Percentiles rank a stretch among this genome's conserved stretches.
Conservation (phyloP, 2,113 vertebrate species). For the Ardeotis arabs region DNA sequence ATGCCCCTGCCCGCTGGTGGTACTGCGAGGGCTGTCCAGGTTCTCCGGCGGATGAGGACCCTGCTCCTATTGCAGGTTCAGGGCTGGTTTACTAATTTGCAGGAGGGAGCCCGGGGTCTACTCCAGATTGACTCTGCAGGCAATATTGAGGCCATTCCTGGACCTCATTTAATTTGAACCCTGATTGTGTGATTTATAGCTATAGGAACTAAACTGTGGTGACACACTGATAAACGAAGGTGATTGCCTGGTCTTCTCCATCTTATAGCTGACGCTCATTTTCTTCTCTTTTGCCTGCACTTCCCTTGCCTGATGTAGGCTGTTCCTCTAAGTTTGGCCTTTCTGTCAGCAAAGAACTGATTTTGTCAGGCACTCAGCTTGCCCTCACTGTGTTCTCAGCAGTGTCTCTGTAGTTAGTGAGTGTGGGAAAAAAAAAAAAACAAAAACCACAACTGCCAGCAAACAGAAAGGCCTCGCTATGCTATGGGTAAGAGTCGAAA, state of each 20-base stretch:
- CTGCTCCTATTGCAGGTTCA: background rate
- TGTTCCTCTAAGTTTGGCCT: background rate
- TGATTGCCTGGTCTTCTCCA: background rate
- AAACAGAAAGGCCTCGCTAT: background rate
- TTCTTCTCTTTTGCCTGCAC: background rate
- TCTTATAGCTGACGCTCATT: background rate
- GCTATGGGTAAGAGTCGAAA: background rate
- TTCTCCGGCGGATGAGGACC: background rate
- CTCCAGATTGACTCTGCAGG: background rate
- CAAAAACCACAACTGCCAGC: background rate
- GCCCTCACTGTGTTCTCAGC: background rate
- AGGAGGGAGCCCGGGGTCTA: background rate
- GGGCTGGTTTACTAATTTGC: fast-evolving
- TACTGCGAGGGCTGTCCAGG: fast-evolving
- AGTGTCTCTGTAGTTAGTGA: background rate
- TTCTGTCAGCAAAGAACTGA: background rate
- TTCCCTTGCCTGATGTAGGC: background rate
- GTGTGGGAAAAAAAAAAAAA: background rate
- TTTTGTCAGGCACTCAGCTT: background rate
- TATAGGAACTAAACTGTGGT: background rate
- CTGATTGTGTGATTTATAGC: background rate
- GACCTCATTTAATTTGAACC: background rate
- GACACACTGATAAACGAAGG: no score
- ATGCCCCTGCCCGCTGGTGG: background rate
- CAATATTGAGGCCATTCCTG: background rate